Evolutionary conservation across 2,113 vertebrate genomes (phyloP), one percentile per base, ranked within the genome.

Genomic region (Vulpes lagopus): DNA sequence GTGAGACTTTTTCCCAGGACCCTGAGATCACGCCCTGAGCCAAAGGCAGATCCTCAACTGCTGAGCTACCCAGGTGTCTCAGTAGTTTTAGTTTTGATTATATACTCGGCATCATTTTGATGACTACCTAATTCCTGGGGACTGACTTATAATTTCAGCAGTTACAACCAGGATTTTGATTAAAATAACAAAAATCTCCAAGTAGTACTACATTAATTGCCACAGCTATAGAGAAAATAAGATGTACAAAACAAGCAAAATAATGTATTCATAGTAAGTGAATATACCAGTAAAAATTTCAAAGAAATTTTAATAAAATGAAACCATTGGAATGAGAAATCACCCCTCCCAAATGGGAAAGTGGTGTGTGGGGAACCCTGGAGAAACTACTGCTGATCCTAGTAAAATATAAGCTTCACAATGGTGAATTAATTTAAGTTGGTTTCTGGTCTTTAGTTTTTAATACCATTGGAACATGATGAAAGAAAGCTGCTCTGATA

Each of bases 41-140:
- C 43, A 43, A 43, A 43, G 43, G 43, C 43, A 43, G 43, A 43
- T 43, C 43, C 43, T 43, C 43, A 43, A 43, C 43, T 43, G 43
- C 43, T 43, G 43, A 43, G 6, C 43, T 1, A 43, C 43, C 43
- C 43, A 43, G 43, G 43, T 43, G 43, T 43, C 43, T 7, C 43
- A 43, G 43, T 83, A 83, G 49, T 57, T 95, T 76, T 73, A 51
- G 25, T 53, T 97, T 49, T 90, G 73, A 82, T 71, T 95, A 38
- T 19, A 69, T 49, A 69, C 89, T 43, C 71, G 30, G 62, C 5
- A 79, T 88, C 43, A 65, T 79, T 78, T 32, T 78, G 25, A 83
- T 91, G 60, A 27, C 81, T 20, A 27, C 25, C 16, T n/a, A n/a
- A 49, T 38, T 64, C 16, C 30, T 35, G 83, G 8, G 17, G 8